Evolutionary conservation across 2,888 invertebrate species (phyloP).

Genomic region (Cheilosia vulpina): DNA sequence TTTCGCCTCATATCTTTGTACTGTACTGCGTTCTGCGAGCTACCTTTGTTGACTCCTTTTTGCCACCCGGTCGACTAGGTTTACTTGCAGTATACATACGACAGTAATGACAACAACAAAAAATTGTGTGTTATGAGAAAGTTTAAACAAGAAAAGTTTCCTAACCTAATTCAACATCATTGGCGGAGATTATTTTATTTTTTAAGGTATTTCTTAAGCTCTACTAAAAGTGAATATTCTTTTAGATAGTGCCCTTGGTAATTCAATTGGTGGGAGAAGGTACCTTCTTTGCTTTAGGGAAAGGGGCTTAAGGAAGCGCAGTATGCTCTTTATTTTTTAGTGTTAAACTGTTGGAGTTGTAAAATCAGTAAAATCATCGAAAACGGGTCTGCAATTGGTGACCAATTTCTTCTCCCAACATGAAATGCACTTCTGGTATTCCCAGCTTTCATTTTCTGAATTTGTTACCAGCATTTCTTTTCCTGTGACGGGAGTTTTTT

Average conservation of each 20-base stretch:
- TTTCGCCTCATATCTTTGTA: constrained; percentile 42
- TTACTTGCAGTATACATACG: neutral
- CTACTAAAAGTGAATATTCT: constrained; percentile 53
- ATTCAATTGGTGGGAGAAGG: constrained; percentile 53
- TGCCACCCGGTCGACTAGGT: constrained; percentile 10
- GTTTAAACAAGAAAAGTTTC: constrained; percentile 74
- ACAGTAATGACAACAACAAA: constrained; percentile 3
- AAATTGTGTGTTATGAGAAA: constrained; percentile 44
- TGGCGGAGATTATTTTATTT: constrained; percentile 64
- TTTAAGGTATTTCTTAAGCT: constrained; percentile 48
- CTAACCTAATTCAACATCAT: constrained; percentile 70
- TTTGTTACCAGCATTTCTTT: no score
- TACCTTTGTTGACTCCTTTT: constrained; percentile 58
- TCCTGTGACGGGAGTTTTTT: no score
- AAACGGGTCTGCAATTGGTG: no score
- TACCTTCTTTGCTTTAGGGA: neutral
- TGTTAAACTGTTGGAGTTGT: no score
- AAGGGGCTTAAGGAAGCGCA: neutral
- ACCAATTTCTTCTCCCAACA: no score
- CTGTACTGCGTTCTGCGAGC: neutral
- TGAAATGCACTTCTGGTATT: no score
- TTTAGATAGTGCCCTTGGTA: constrained; percentile 22
- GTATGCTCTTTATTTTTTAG: no score
- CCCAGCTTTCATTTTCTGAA: no score
- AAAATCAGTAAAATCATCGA: no score